Evolutionary conservation across 2,797 vertebrate genomes (phyloP).

Genomic region (Sarcophilus harrisii): DNA sequence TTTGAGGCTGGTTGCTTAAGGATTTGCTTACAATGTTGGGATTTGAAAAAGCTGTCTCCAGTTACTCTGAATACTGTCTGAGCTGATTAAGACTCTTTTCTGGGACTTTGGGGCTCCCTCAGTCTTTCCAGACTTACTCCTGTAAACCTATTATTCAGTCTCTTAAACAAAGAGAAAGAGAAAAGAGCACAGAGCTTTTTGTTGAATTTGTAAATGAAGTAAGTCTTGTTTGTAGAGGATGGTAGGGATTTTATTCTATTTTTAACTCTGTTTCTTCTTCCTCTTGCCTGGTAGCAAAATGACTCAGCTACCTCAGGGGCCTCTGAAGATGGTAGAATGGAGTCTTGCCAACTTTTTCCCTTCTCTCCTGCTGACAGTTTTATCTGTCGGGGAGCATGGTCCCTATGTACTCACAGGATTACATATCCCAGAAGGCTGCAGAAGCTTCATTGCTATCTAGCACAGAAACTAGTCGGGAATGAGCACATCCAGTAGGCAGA

Average conservation of each 20-base stretch:
- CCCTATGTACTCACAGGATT: background rate
- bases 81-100: background rate
- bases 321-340: background rate
- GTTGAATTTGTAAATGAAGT: background rate
- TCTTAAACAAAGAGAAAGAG: background rate
- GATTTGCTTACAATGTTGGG: background rate
- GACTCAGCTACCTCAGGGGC: slow-evolving; percentile 3
- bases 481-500: background rate
- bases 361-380: background rate
- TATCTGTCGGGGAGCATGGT: background rate
- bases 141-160: background rate
- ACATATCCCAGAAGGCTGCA: background rate
- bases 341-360: background rate
- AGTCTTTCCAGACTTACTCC: background rate
- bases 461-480: background rate
- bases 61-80: background rate
- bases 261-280: slow-evolving; percentile 1
- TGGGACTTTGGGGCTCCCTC: background rate
- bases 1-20: background rate
- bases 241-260: background rate
- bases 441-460: background rate
- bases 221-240: background rate
- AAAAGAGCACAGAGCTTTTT: background rate
- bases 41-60: background rate
- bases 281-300: background rate